Percentiles rank a stretch among this genome's conserved stretches.
Conservation (phyloP, 1,140 invertebrate genomes). For the Ooceraea biroi region DNA sequence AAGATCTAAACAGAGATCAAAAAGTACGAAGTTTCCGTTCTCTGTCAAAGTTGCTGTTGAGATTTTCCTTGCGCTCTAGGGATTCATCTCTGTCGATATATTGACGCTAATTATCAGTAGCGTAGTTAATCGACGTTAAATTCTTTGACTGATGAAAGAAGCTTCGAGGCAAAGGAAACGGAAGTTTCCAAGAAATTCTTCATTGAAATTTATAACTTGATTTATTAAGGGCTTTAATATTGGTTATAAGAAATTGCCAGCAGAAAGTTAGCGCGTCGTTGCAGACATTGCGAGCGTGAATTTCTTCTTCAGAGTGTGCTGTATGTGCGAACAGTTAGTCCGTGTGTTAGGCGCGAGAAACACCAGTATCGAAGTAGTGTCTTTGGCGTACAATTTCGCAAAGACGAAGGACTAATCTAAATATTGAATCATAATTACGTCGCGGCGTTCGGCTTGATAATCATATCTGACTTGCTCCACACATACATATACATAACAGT, state of each 20-base stretch:
- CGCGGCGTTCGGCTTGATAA: conserved; percentile 11
- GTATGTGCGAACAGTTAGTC: conserved; percentile 39
- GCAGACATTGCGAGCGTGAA: conserved; percentile 13
- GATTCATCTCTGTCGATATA: conserved; percentile 62
- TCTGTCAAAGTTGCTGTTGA: conserved; percentile 58
- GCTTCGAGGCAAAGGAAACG: conserved; percentile 10
- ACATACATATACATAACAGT: no score
- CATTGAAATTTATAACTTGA: conserved; percentile 64
- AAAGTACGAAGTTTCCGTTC: conserved; percentile 56
- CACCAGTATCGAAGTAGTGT: neutral
- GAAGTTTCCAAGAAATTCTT: conserved; percentile 56
- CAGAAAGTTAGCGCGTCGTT: conserved; percentile 42
- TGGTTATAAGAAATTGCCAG: conserved; percentile 53
- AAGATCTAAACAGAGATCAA: conserved; percentile 58
- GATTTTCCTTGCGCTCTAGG: conserved; percentile 47
- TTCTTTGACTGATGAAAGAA: conserved; percentile 63
- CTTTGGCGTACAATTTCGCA: conserved; percentile 2
- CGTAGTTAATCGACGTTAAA: conserved; percentile 63
- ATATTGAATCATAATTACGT: conserved; percentile 34
- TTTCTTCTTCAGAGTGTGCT: conserved; percentile 5
- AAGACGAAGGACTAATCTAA: conserved; percentile 25
- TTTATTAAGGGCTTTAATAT: conserved; percentile 61
- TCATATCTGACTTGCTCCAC: neutral
- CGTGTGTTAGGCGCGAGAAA: neutral
- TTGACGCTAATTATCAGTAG: conserved; percentile 58